These are phyloP conservation scores for Picus viridis DNA, from an alignment of 2,797 vertebrate genomes.

Conservation along the genomic window DNA sequence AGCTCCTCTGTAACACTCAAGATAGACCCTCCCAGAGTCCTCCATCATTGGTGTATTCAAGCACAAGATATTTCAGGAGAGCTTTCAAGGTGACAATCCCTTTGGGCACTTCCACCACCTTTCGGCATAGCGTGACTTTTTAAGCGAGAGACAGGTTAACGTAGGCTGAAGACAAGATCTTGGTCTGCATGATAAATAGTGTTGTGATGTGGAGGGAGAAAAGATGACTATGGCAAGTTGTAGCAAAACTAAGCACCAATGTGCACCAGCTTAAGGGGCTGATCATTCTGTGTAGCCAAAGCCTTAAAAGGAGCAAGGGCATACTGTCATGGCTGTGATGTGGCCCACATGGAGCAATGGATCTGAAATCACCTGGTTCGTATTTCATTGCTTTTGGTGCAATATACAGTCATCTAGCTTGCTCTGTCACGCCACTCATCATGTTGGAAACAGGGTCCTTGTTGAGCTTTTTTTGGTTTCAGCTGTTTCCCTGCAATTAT, in stretches of 20 bases:
- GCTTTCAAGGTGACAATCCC: background rate
- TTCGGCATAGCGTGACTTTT: background rate
- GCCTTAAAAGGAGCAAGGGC: background rate
- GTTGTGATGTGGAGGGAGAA: background rate
- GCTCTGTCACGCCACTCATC: constrained; percentile 58
- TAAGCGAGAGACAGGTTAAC: background rate
- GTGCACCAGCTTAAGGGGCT: background rate
- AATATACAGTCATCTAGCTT: constrained; percentile 19
- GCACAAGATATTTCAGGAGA: background rate
- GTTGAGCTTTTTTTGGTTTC: constrained; percentile 49
- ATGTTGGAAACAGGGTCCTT: constrained; percentile 56
- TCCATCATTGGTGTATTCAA: background rate
- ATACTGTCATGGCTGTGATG: constrained; percentile 13
- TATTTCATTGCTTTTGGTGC: constrained; percentile 51
- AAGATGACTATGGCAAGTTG: background rate
- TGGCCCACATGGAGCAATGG: constrained; percentile 29
- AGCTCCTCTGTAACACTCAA: background rate
- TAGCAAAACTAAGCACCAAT: background rate
- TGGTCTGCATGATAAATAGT: background rate
- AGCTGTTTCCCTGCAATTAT: constrained; percentile 59
- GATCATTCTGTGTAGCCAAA: background rate
- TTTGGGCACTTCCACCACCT: background rate
- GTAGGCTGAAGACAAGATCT: background rate
- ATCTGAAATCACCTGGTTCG: constrained; percentile 56
- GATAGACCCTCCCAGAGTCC: background rate